Conservation (phyloP, 2,888 invertebrate species). For the Apodemia zela region DNA sequence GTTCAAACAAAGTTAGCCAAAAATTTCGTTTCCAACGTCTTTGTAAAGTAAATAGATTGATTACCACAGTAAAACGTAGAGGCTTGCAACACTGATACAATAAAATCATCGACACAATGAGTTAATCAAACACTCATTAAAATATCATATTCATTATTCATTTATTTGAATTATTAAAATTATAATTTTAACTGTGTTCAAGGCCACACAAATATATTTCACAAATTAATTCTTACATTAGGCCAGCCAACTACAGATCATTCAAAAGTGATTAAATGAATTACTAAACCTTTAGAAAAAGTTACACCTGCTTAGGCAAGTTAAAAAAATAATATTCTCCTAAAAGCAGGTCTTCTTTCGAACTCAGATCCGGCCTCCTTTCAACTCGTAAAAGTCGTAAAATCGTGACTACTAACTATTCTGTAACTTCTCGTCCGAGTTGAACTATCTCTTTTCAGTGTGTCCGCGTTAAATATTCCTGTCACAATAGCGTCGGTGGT, state of each 20-base stretch:
- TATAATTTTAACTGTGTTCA: slow-evolving; percentile 30
- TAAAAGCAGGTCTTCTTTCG: too few species aligned
- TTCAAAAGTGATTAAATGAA: background rate
- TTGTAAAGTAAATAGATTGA: slow-evolving; percentile 49
- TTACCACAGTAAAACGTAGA: slow-evolving; percentile 60
- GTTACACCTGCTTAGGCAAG: too few species aligned
- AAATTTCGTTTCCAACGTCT: slow-evolving; percentile 43
- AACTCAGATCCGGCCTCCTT: too few species aligned
- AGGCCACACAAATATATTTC: slow-evolving; percentile 33
- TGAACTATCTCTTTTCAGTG: too few species aligned
- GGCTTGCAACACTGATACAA: slow-evolving; percentile 70
- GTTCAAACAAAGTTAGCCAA: slow-evolving; percentile 39
- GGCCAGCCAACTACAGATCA: background rate
- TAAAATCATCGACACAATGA: slow-evolving; percentile 42
- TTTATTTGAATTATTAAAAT: slow-evolving; percentile 33
- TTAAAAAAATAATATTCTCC: too few species aligned
- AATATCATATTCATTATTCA: slow-evolving; percentile 35
- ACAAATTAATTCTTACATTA: slow-evolving; percentile 3
- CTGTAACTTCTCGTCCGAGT: too few species aligned
- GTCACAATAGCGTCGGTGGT: too few species aligned
- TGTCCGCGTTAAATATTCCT: too few species aligned
- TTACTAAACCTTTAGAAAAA: too few species aligned
- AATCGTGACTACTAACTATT: too few species aligned
- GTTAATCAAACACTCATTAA: slow-evolving; percentile 42
- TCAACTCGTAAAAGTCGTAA: too few species aligned